Base-by-base conservation (phyloP, 2,888 invertebrate species). In the Cantharis flavilabris region DNA sequence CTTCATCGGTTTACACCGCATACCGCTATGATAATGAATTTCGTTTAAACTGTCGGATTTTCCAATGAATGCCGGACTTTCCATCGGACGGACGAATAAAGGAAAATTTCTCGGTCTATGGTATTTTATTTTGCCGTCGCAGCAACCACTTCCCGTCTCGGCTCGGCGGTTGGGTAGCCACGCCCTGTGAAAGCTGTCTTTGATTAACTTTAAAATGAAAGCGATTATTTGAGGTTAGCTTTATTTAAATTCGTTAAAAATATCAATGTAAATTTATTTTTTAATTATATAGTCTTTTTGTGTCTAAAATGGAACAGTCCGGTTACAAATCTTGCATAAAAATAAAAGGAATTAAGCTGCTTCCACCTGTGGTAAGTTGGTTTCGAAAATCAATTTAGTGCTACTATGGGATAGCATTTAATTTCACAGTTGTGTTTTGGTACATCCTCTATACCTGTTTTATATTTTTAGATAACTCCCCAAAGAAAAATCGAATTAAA, bases 281-380 rank as follows among this genome's bases (percentile, higher is more conserved):
- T 33, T 5, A 13, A 5, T 33, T 33, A 13, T 33, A 5, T 33
- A 1, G 13, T 3, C 13, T 4, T 13, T 33, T 5, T 33, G 33
- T 33, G 13, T 33, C n/a, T 13, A 33, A 33, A 13, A 33, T 16
- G 16, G 14, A 33, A 30, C 13, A 2, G 9, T 28, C 9, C 49
- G 14, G 11, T 77, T 94, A 92, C 84, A 88, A 91, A 74, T 95
- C 95, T 69, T 93, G 92, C 83, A 94, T 95, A 86, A 93, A 92
- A 90, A 90, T 95, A 81, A 92, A 93, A 87, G 95, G 95, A 76
- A 89, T 91, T 71, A 93, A 94, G 18, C 92, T 95, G 81, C 90
- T 95, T 79, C 95, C 95, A 72, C 95, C 95, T 69, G 88, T 95
- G 88, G 95, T 95, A 89, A 91, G 91, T 90, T 79, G 28, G 30